A percentile compares a stretch with the other conserved stretches of the same genome.
phyloP scores from a whole-genome alignment of 2,113 vertebrate genomes.

The Pseudopipra pipra region DNA sequence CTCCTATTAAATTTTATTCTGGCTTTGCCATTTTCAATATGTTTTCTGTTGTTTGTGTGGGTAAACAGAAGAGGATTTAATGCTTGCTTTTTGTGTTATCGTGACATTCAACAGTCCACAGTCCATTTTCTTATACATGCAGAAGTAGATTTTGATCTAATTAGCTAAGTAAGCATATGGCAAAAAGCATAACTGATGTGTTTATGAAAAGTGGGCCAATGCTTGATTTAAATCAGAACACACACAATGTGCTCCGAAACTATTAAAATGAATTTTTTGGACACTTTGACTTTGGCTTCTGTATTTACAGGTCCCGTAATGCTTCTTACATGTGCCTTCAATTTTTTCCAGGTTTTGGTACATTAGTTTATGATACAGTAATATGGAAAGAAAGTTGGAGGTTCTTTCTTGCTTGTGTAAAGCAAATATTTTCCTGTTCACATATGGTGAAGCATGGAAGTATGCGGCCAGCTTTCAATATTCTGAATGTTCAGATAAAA shows the following conservation, averaged over 20 bases:
- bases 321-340: background rate
- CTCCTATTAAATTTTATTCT: background rate
- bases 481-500: background rate
- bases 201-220: background rate
- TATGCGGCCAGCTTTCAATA: background rate
- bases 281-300: background rate
- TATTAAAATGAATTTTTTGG: background rate
- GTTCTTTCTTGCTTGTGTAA: background rate
- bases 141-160: background rate
- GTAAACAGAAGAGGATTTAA: background rate
- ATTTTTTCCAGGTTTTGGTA: background rate
- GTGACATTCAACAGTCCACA: background rate
- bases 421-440: background rate
- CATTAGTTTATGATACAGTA: background rate
- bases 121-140: background rate
- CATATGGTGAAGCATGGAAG: background rate
- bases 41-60: background rate
- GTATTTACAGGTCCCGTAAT: background rate
- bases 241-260: background rate
- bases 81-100: background rate
- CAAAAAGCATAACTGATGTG: background rate
- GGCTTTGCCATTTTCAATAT: background rate
- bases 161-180: constrained; percentile 5
- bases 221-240: background rate
- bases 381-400: background rate